Base-by-base conservation (phyloP, 2,113 vertebrate genomes). In the Daubentonia madagascariensis region DNA sequence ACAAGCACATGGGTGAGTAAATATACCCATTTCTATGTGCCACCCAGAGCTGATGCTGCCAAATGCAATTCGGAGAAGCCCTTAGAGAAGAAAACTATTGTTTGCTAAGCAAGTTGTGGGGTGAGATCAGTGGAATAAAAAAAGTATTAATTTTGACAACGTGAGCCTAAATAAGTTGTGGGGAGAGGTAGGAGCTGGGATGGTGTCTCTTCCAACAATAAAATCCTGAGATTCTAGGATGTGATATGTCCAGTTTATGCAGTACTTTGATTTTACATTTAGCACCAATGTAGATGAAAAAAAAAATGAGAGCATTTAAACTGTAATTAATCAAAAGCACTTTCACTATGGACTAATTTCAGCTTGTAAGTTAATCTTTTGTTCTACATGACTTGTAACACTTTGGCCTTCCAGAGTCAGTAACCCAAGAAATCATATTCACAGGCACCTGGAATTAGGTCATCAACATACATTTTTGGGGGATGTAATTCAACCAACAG, bases 221-320 rank as follows among this genome's bases (percentile, higher is more conserved):
- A 75, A 25, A 54, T 30, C 43, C 43, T 32, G 8, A 22, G 8
- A 22, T 18, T 84, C 35, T 3, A 48, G n/a, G 9, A 14, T 5
- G 7, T 3, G 50, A 18, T 2, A 6, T 2, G 14, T 45, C 13
- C 14, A 28, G 22, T 13, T 83, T 35, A 32, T 8, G 57, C 45
- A 65, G 35, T 14, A 23, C 28, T 6, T 4, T 63, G 37, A 20
- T 70, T 96, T 90, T 25, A 89, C 75, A 25, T 0, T 48, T 50
- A 93, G 79, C 32, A 45, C 14, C 28, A 54, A 32, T 73, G 93
- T 79, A 91, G 93, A 94, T 97, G 91, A 96, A 50, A 65, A 96
- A 50, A 65, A 88, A 85, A 97, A 87, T 87, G 65, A 75, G 73
- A 97, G 78, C 92, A 25, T 97, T 98, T 92, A 94, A 95, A 30